Evolutionary conservation across 2,888 invertebrate genomes (phyloP).

Genomic region (Sesia bembeciformis): DNA sequence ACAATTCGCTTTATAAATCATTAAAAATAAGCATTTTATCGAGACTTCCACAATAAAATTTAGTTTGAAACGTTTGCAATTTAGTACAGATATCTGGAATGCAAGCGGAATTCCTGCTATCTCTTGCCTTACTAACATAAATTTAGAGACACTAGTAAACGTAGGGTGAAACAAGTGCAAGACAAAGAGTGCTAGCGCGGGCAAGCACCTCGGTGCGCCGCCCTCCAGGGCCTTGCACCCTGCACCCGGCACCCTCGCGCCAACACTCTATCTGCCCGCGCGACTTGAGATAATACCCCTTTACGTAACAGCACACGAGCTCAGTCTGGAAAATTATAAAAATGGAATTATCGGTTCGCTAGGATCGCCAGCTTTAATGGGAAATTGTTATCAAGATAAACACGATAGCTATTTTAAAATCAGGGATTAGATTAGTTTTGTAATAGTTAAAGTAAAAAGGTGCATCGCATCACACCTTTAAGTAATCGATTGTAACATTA

Average conservation of each 20-base stretch:
- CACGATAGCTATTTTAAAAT: no score
- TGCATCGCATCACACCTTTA: no score
- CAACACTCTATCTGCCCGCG: conserved; percentile 20
- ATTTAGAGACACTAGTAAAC: conserved; percentile 22
- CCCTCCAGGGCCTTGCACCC: conserved; percentile 52
- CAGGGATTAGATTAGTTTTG: no score
- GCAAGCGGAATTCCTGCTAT: conserved; percentile 1
- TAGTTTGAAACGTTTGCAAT: not conserved
- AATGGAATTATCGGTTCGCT: conserved; percentile 16
- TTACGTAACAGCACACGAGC: conserved; percentile 44
- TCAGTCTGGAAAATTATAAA: conserved; percentile 33
- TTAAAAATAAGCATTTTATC: no score
- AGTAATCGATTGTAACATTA: no score
- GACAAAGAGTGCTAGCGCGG: conserved; percentile 53
- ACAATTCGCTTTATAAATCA: no score
- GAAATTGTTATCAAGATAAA: no score
- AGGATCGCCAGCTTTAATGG: not conserved
- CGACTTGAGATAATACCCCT: conserved; percentile 46
- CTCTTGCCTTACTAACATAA: conserved; percentile 34
- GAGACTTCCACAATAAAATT: not conserved
- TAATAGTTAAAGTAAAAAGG: no score
- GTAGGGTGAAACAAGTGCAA: conserved; percentile 17
- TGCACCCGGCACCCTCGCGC: conserved; percentile 14
- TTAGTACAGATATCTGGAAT: not conserved
- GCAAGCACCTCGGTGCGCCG: conserved; percentile 37